phyloP scores from a whole-genome alignment of 2,888 invertebrate genomes.

The Minunthozetes semirufus region DNA sequence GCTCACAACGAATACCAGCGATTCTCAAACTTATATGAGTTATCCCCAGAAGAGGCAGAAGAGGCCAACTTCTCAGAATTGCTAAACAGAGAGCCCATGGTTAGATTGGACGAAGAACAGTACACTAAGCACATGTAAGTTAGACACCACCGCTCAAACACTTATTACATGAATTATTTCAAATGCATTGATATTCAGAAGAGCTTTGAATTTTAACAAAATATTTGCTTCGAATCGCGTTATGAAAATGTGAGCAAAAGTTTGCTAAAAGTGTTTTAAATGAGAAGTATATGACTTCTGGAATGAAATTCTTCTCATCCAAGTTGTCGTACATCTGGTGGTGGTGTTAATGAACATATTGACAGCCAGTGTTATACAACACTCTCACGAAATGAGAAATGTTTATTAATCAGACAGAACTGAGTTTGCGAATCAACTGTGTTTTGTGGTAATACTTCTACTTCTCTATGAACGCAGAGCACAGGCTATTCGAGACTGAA shows the following conservation, averaged over 20 bases:
- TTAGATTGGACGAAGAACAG: neutral
- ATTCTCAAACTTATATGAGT: slow-evolving; percentile 1
- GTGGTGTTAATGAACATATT: slow-evolving; percentile 20
- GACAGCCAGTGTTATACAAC: slow-evolving; percentile 21
- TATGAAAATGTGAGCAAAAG: neutral
- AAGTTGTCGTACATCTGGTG: slow-evolving; percentile 1
- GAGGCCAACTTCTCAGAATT: slow-evolving; percentile 16
- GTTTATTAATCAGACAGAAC: slow-evolving; percentile 4
- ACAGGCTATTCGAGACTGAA: neutral
- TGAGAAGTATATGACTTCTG: neutral
- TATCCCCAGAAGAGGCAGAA: slow-evolving; percentile 12
- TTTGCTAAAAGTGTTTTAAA: neutral
- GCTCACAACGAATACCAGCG: neutral
- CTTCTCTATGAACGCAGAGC: slow-evolving; percentile 1
- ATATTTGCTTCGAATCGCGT: neutral
- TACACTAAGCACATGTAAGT: neutral
- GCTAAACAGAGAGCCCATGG: neutral
- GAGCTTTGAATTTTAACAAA: neutral
- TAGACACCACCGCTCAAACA: neutral
- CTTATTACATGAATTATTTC: neutral
- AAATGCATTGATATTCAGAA: neutral
- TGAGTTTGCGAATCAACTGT: slow-evolving; percentile 11
- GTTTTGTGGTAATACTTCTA: slow-evolving; percentile 1
- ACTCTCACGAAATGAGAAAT: neutral
- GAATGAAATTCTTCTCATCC: neutral